These are phyloP conservation scores for Drosophila prostipennis DNA, from an alignment of 2,888 invertebrate species.

Conservation along the genomic window DNA sequence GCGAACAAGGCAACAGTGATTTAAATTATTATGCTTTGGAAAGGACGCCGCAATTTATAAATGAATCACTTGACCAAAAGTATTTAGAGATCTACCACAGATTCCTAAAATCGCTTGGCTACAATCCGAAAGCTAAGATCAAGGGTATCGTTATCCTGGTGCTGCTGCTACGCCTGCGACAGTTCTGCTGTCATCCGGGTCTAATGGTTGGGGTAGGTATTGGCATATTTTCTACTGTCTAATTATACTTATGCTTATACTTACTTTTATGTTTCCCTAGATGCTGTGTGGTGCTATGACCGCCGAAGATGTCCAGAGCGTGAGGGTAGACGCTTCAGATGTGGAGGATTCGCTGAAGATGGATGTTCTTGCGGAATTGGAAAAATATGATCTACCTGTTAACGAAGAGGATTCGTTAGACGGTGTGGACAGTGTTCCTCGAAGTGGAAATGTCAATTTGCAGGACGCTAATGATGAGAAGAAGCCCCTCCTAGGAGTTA, in stretches of 20 bases:
- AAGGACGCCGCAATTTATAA: slow-evolving; percentile 15
- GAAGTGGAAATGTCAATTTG: background rate
- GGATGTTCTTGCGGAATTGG: slow-evolving; percentile 87
- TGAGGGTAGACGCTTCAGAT: slow-evolving; percentile 80
- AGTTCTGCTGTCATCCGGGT: slow-evolving; percentile 95
- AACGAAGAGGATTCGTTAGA: slow-evolving; percentile 1
- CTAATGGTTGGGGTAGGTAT: slow-evolving; percentile 88
- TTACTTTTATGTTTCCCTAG: slow-evolving; percentile 69
- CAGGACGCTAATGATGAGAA: background rate
- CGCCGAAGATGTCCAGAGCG: slow-evolving; percentile 41
- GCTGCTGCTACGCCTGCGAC: slow-evolving; percentile 92
- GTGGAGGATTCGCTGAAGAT: slow-evolving; percentile 82
- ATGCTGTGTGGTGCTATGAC: slow-evolving; percentile 81
- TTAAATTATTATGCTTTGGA: slow-evolving; percentile 63
- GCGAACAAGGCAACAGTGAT: slow-evolving; percentile 87
- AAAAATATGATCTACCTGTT: slow-evolving; percentile 81
- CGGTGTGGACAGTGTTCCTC: background rate
- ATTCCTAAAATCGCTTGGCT: slow-evolving; percentile 86
- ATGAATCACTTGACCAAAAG: slow-evolving; percentile 77
- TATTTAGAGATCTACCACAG: slow-evolving; percentile 87
- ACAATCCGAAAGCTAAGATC: slow-evolving; percentile 84
- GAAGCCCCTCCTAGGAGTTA: slow-evolving; percentile 84
- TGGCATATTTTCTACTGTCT: background rate
- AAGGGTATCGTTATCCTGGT: slow-evolving; percentile 91
- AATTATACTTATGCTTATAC: too few species aligned